phyloP scores from a whole-genome alignment of 2,797 vertebrate genomes.

The Remorina albescens region DNA sequence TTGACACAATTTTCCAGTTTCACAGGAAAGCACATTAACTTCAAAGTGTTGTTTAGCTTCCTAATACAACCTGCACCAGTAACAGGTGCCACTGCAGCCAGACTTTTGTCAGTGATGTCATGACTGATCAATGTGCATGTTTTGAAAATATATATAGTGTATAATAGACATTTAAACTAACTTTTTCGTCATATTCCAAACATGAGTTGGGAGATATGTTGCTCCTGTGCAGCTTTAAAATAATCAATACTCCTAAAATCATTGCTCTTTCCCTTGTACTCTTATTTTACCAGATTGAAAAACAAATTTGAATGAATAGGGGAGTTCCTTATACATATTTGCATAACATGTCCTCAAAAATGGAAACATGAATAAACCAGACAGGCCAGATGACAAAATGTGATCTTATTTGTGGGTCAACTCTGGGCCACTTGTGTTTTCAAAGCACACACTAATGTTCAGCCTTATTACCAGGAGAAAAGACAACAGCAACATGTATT shows the following conservation, averaged over 20 bases:
- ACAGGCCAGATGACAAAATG: conserved; percentile 31
- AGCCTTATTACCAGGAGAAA: conserved; percentile 4
- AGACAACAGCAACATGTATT: neutral
- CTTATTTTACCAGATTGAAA: conserved; percentile 21
- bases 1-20: no score
- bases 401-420: conserved; percentile 17
- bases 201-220: neutral
- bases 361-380: conserved; percentile 58
- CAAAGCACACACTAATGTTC: conserved; percentile 33
- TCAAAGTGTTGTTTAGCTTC: no score
- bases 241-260: conserved; percentile 3
- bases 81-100: no score
- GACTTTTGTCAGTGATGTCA: no score
- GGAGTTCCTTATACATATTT: conserved; percentile 17
- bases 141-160: no score
- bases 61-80: no score
- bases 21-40: no score
- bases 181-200: neutral
- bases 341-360: conserved; percentile 36
- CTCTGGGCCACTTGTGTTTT: conserved; percentile 18
- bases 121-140: no score
- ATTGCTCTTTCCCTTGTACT: neutral
- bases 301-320: conserved; percentile 28
- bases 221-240: neutral
- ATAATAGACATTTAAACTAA: neutral